Base-by-base conservation (phyloP, 64 coral and sea anemone species). In the Montipora cactus region DNA sequence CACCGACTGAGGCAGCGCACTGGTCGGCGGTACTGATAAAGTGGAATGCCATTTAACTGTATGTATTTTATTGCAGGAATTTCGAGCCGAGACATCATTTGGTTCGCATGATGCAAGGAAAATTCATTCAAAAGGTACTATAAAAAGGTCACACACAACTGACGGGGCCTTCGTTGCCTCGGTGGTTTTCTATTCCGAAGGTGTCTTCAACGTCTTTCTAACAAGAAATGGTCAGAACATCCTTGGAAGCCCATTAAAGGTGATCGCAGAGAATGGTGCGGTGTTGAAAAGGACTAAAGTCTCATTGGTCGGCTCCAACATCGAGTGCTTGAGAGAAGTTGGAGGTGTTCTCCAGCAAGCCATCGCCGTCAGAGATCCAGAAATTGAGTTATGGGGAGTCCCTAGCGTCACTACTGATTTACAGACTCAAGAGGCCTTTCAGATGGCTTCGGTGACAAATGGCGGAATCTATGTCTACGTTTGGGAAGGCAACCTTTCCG, bases 401-500 rank as follows among this genome's bases (percentile, higher is more conserved):
- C 95, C 95, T 2, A 87, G 67, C 13, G 45, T 87, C 11, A 52
- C 83, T 14, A 58, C 44, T 21, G 81, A 87, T 70, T 70, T 78
- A 14, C 23, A 44, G 59, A 84, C 92, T 13, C 59, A 57, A 37
- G 88, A 94, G 8, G 86, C 74, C 8, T 18, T 91, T n/a, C 83
- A 89, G 74, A 81, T 96, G 45, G 67, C 91, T 8, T 87, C 92
- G 70, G 55, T 96, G 18, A 96, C 83, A 16, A 88, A 94, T 46
- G 81, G 93, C 5, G 95, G 88, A 69, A 79, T 75, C 13, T 87
- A 94, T 22, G 57, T 91, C 7, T 96, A 94, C 78, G 75, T 96
- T 3, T 96, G 95, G 95, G 92, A 96, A 19, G 92, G 70, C 49
- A 59, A 11, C 22, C 89, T 93, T 71, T 79, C 95, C 3, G 91